A percentile compares a stretch with the other conserved stretches of the same genome.
Evolutionary conservation across 1,140 invertebrate genomes (phyloP).

Genomic region (Ylistrum balloti): DNA sequence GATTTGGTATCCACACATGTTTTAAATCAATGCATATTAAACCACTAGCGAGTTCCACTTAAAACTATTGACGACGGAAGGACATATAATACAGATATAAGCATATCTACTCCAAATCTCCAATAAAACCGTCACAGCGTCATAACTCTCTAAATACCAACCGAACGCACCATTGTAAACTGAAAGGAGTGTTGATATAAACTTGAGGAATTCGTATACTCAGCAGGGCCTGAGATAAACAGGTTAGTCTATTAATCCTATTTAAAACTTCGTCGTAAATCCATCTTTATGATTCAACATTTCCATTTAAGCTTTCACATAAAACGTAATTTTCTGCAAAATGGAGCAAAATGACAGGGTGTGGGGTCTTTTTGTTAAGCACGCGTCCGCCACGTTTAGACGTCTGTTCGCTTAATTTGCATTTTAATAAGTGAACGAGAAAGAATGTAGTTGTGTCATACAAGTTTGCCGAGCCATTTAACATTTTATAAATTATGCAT

Average conservation of each 20-base stretch:
- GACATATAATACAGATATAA: neutral
- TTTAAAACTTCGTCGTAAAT: neutral
- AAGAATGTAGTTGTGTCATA: neutral
- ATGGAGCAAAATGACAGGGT: neutral
- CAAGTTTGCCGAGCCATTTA: neutral
- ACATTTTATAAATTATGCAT: constrained; percentile 11
- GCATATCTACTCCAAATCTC: neutral
- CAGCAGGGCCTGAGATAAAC: neutral
- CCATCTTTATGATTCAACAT: constrained; percentile 11
- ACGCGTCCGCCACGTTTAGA: neutral
- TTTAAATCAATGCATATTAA: too few species aligned
- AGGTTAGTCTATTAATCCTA: neutral
- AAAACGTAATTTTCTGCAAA: constrained; percentile 27
- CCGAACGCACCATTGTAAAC: neutral
- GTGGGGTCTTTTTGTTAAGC: neutral
- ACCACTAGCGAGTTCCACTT: neutral
- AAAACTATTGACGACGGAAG: too few species aligned
- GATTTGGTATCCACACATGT: too few species aligned
- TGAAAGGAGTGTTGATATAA: neutral
- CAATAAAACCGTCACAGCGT: neutral
- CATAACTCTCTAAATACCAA: neutral
- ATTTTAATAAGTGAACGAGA: neutral
- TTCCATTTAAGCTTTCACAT: neutral
- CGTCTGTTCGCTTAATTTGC: constrained; percentile 9
- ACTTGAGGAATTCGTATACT: neutral